Percentiles rank a stretch among this genome's conserved stretches.
Evolutionary conservation across 2,797 vertebrate genomes (phyloP).

Genomic region (Atherinosoma microstoma): DNA sequence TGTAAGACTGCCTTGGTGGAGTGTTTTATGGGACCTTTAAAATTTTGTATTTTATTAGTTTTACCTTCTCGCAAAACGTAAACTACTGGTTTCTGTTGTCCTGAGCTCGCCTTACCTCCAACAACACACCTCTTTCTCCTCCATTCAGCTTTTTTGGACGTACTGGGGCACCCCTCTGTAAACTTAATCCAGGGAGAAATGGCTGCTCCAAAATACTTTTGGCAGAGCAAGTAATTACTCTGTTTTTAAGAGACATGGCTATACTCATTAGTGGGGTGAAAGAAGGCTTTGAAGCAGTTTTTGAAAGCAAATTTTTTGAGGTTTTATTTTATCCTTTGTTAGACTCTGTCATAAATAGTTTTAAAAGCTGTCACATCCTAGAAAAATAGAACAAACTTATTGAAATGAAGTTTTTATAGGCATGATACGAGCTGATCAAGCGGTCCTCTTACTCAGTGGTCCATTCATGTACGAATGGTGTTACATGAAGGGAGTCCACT

Average conservation of each 20-base stretch:
- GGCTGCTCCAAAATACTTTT: neutral
- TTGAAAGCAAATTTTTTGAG: neutral
- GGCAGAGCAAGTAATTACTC: neutral
- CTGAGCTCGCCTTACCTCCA: neutral
- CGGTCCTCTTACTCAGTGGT: constrained; percentile 22
- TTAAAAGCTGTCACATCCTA: constrained; percentile 19
- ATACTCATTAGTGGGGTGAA: neutral
- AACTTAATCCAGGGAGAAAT: neutral
- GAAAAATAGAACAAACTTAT: constrained; percentile 14
- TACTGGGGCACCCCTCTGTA: neutral
- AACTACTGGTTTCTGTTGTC: neutral
- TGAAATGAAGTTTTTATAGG: constrained; percentile 28
- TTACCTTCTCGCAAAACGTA: neutral
- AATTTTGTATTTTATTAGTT: neutral
- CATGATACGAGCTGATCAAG: constrained; percentile 47
- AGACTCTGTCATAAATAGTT: neutral
- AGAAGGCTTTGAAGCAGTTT: neutral
- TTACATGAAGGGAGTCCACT: constrained; percentile 33
- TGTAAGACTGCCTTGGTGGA: neutral
- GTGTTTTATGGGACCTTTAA: neutral
- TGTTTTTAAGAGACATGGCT: neutral
- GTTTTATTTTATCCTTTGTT: neutral
- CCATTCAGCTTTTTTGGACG: neutral
- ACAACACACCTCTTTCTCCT: neutral
- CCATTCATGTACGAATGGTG: constrained; percentile 25